Base-by-base conservation (phyloP, 1,140 invertebrate species). In the Apis florea region DNA sequence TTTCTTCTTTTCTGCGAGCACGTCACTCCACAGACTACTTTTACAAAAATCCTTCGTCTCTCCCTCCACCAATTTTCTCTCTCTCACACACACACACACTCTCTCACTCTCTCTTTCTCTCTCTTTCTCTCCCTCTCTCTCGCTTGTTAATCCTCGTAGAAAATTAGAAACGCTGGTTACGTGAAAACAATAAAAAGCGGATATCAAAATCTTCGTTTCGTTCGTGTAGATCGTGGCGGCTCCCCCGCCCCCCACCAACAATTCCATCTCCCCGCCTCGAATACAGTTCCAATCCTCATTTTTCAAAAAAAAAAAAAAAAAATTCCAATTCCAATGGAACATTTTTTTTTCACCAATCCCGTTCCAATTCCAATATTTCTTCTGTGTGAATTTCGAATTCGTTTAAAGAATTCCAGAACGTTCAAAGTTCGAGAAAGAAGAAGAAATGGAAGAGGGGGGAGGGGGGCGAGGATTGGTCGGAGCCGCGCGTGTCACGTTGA, bases 101-200 rank as follows among this genome's bases (percentile, higher is more conserved):
- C 31, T 2, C 31, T 31, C 31, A 40, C 40, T 10, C 56, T 79
- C 73, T 17, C 40, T 76, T 63, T 54, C 24, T n/a, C 13, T 76
- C 31, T 12, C 47, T 40, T 12, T 19, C 53, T 76, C 67, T 54
- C 24, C 31, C 13, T 76, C 31, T 12, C 47, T 40, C 19, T 19
- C 53, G 24, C 54, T 86, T 71, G 56, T 72, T 71, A 85, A 73
- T 90, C 83, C 68, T 88, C 87, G 88, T 93, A 92, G 87, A 93
- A 93, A 92, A 92, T 90, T 92, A 89, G 90, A 92, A 92, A 92
- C 84, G 85, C 81, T 80, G 81, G 84, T 83, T n/a, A 85, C 74
- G 82, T 83, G 85, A 73, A 85, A 86, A 82, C 79, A 77, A 87
- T 88, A 77, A 90, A 87, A 92, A 90, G 80, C 84, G 78, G 67